Conservation (phyloP, 2,113 vertebrate genomes). For the Arizona elegans region DNA sequence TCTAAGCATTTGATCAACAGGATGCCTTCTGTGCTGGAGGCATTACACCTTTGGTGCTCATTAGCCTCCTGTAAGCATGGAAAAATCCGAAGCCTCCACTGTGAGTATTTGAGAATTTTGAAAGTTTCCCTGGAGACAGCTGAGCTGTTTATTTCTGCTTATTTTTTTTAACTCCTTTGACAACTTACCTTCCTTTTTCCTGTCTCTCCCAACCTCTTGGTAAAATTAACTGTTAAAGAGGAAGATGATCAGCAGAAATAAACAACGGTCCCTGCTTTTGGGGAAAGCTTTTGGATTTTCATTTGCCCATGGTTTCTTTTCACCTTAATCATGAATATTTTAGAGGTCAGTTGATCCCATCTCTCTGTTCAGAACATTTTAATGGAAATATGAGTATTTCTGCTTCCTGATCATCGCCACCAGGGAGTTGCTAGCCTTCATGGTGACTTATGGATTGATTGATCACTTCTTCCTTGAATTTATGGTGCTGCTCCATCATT, state of each 20-base stretch:
- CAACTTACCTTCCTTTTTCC: not conserved
- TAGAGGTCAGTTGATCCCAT: not conserved
- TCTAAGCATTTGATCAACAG: not conserved
- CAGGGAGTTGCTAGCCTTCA: not conserved
- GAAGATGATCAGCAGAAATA: not conserved
- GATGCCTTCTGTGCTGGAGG: not conserved
- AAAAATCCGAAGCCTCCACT: not conserved
- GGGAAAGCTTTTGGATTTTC: not conserved
- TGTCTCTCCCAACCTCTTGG: not conserved
- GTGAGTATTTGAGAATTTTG: not conserved
- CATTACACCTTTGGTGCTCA: not conserved
- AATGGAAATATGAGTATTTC: not conserved
- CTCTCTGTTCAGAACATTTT: not conserved
- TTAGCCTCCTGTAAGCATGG: not conserved
- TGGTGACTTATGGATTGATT: not conserved
- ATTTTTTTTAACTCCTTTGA: not conserved
- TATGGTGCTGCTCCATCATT: not conserved
- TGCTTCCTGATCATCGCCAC: not conserved
- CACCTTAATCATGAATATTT: not conserved
- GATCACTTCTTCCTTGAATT: not conserved
- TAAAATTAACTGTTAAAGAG: conserved; percentile 7
- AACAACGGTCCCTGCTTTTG: not conserved
- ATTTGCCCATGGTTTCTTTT: not conserved
- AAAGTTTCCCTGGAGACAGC: not conserved
- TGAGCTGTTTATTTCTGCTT: not conserved